Conservation (phyloP, 2,113 vertebrate species). For the Myrmecobius fasciatus region DNA sequence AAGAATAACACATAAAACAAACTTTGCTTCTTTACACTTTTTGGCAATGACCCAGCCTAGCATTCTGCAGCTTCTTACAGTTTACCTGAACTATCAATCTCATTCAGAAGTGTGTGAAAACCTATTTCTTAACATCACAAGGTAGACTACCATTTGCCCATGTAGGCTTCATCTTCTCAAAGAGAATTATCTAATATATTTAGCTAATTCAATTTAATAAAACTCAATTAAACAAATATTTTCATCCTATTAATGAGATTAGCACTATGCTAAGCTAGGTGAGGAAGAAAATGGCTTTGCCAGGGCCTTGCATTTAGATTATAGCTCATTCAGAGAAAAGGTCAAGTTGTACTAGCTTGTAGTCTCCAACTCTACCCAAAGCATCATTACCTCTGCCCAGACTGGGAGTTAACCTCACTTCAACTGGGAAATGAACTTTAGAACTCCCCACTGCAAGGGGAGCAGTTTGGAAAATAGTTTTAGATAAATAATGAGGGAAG, state of each 20-base stretch:
- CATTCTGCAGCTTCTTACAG: neutral
- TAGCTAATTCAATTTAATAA: slow-evolving; percentile 21
- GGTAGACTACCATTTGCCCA: neutral
- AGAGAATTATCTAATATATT: neutral
- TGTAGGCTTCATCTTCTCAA: neutral
- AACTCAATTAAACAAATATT: slow-evolving; percentile 14
- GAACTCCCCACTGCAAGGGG: too few species aligned
- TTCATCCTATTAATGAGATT: slow-evolving; percentile 29
- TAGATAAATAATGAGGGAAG: neutral
- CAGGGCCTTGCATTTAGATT: neutral
- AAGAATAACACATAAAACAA: neutral
- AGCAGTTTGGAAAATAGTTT: neutral
- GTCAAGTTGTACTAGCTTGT: neutral
- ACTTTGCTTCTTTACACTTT: neutral
- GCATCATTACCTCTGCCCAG: neutral
- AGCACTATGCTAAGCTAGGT: neutral
- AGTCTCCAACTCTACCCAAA: neutral
- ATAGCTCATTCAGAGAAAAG: neutral
- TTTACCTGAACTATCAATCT: neutral
- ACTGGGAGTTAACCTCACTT: neutral
- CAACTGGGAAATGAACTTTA: neutral
- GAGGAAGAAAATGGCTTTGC: neutral
- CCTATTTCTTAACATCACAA: neutral
- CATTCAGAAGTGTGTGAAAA: slow-evolving; percentile 42
- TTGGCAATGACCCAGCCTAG: neutral